Evolutionary conservation across 2,113 vertebrate genomes (phyloP).

Genomic region (Chlorodrepanis virens): DNA sequence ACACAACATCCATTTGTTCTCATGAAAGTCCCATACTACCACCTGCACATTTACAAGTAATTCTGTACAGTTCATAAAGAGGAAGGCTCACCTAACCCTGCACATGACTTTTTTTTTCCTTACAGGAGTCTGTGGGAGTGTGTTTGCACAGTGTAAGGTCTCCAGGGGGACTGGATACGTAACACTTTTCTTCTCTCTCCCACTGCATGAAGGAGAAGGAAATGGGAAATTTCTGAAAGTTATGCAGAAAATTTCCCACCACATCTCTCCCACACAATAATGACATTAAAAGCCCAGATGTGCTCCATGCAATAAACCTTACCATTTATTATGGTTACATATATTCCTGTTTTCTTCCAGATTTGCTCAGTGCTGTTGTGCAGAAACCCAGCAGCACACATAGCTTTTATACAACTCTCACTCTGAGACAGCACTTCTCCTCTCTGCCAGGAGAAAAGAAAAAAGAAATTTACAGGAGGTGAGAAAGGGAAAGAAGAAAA

Average conservation of each 20-base stretch:
- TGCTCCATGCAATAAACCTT: not conserved
- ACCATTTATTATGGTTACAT: not conserved
- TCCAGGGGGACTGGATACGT: rapidly evolving
- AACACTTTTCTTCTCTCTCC: not conserved
- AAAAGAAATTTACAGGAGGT: not conserved
- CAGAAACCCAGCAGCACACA: not conserved
- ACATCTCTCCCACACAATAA: not conserved
- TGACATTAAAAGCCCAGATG: not conserved
- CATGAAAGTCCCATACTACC: not conserved
- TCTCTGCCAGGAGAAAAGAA: not conserved
- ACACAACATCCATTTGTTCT: not conserved
- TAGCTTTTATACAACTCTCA: not conserved
- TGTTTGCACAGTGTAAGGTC: not conserved
- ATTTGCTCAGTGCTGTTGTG: not conserved
- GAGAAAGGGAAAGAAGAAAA: not conserved
- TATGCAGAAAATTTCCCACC: not conserved
- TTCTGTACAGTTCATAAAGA: not conserved
- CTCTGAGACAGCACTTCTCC: not conserved
- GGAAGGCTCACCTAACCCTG: not conserved
- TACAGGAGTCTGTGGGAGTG: not conserved
- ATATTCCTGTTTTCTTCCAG: not conserved
- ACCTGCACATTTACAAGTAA: not conserved
- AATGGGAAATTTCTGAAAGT: not conserved
- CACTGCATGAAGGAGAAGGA: not conserved
- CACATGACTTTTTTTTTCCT: not conserved